Evolutionary conservation across 2,888 invertebrate genomes (phyloP), one percentile per base, ranked within the genome.

Genomic region (Frankliniella fusca): DNA sequence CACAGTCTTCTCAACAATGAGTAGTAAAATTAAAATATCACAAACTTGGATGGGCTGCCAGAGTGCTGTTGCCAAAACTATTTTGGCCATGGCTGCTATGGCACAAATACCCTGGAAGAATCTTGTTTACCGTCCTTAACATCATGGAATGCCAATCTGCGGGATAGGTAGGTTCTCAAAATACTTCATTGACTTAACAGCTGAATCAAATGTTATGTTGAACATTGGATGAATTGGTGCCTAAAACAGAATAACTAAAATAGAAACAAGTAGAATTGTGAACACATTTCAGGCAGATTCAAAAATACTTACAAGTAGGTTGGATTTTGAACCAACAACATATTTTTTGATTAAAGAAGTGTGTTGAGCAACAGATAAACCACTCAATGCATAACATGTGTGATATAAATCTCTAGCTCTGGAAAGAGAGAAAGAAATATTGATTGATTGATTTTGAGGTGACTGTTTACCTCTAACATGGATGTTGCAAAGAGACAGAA

Each of bases 381-480:
- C 99, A 89, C 97, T 97, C 80, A 99, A 89, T 0, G 95, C 94
- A 87, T 99, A 99, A 88, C 99, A 99, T 0, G 98, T 98, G 88
- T 99, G 99, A 88, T 99, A 99, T 84, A 95, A 93, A 90, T 99
- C 99, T 85, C 94, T 91, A 81, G 92, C 91, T 87, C 96, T 96
- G 89, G 83, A 90, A 84, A 85, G 81, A 81, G 9, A 80, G 80
- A 50, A 80, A 82, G 70, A 20, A 79, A 49, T 23, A 83, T 27
- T n/a, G 38, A 27, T 82, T 50, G 79, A 61, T 20, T 82, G 80
- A 82, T 65, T 54, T 23, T 49, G 28, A 49, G 15, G 38, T 3
- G 7, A 27, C 20, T 38, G 2, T 79, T 38, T 15, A 80, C 28
- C 3, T 50, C 27, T 61, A 82, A 18, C 48, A 65, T 12, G 27